Evolutionary conservation across 2,888 invertebrate species (phyloP).

Genomic region (Bombylius major): DNA sequence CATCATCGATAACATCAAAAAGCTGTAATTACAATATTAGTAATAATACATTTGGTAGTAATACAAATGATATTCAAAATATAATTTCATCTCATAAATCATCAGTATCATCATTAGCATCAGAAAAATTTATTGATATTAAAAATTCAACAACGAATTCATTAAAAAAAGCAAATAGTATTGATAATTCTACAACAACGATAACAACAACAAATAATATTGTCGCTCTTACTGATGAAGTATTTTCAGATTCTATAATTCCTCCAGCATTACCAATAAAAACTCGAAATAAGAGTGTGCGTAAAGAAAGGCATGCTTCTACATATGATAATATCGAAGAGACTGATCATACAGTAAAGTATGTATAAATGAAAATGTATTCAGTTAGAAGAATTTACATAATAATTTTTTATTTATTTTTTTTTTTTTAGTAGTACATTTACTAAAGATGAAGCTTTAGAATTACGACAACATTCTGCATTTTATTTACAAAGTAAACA

Average conservation of each 20-base stretch:
- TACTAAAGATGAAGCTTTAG: constrained; percentile 8
- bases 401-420: background rate
- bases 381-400: background rate
- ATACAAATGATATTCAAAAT: background rate
- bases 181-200: background rate
- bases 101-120: background rate
- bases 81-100: background rate
- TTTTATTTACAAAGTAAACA: constrained; percentile 35
- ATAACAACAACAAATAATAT: too few species aligned
- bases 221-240: background rate
- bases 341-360: constrained; percentile 30
- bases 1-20: background rate
- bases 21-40: background rate
- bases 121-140: too few species aligned
- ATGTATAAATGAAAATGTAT: background rate
- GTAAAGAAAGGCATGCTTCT: constrained; percentile 48
- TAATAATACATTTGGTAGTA: too few species aligned
- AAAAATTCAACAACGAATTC: too few species aligned
- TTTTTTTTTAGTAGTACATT: constrained; percentile 1
- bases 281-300: constrained; percentile 30
- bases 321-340: constrained; percentile 60
- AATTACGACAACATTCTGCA: constrained; percentile 12
- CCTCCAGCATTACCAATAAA: constrained; percentile 48
- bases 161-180: background rate
- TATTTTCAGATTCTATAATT: background rate